These are phyloP conservation scores for Melangyna quadrimaculata DNA, from an alignment of 2,888 invertebrate species.

Conservation along the genomic window DNA sequence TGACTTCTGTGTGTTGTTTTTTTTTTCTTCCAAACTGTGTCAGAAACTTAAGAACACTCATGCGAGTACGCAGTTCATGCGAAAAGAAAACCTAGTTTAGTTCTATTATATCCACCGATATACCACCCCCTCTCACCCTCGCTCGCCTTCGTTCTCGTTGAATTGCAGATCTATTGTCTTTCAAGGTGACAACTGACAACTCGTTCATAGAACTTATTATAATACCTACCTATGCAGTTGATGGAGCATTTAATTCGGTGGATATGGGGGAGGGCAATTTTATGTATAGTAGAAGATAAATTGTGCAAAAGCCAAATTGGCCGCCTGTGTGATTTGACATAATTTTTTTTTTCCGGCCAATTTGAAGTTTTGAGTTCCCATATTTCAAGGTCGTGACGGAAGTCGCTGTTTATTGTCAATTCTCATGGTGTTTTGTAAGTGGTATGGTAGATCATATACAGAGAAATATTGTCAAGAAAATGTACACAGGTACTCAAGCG, in stretches of 20 bases:
- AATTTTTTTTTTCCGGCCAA: constrained; percentile 67
- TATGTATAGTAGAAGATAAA: neutral
- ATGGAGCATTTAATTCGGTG: constrained; percentile 42
- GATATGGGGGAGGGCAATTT: constrained; percentile 14
- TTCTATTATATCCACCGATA: neutral
- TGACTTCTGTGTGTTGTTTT: neutral
- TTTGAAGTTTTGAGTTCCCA: constrained; percentile 58
- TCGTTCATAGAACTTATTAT: constrained; percentile 20
- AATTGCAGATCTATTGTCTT: constrained; percentile 56
- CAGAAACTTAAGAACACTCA: constrained; percentile 31
- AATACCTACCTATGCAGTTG: too few species aligned
- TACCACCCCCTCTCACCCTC: neutral
- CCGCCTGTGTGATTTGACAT: constrained; percentile 63
- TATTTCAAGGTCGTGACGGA: constrained; percentile 64
- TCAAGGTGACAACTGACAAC: constrained; percentile 46
- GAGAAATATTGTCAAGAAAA: constrained; percentile 7
- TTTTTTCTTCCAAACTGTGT: neutral
- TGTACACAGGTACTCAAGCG: constrained; percentile 1
- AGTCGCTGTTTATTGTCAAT: constrained; percentile 40
- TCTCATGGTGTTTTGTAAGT: constrained; percentile 41
- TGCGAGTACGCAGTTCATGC: constrained; percentile 25
- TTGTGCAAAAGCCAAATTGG: constrained; percentile 60
- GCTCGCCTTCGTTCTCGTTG: neutral
- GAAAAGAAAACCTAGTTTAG: constrained; percentile 23
- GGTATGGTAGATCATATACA: constrained; percentile 7